A percentile compares a stretch with the other conserved stretches of the same genome.
These are phyloP conservation scores for Planiliza haematocheilus DNA, from an alignment of 2,113 vertebrate genomes.

Conservation along the genomic window DNA sequence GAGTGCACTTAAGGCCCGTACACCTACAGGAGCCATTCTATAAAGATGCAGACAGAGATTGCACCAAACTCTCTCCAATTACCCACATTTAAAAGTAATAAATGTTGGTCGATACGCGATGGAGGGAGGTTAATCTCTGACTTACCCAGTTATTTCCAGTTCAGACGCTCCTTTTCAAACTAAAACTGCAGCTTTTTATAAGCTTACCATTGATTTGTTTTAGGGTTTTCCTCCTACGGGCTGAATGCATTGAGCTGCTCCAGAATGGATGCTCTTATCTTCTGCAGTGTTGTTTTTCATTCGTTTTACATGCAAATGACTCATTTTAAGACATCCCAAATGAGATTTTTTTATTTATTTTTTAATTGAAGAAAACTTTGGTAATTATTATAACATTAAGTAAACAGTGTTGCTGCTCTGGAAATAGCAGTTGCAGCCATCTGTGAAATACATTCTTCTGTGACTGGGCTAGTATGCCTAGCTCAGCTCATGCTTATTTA, in stretches of 20 bases:
- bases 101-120: conserved; percentile 78
- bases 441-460: conserved; percentile 28
- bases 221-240: conserved; percentile 68
- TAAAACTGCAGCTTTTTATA: conserved; percentile 68
- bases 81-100: conserved; percentile 82
- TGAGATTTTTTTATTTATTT: too few relatives aligned
- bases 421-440: conserved; percentile 26
- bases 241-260: conserved; percentile 51
- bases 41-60: conserved; percentile 81
- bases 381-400: conserved; percentile 16
- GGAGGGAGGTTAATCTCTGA: conserved; percentile 65
- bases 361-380: conserved; percentile 49
- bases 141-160: conserved; percentile 71
- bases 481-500: conserved; percentile 56
- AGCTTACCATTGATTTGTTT: conserved; percentile 70
- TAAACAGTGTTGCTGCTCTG: conserved; percentile 18
- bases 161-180: conserved; percentile 56
- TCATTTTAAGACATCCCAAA: conserved; percentile 37
- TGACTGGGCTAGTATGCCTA: conserved; percentile 21
- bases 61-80: conserved; percentile 75
- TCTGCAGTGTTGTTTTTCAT: conserved; percentile 21
- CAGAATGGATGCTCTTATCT: conserved; percentile 44
- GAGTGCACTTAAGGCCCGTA: conserved; percentile 80
- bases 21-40: conserved; percentile 79
- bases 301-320: conserved; percentile 18